Evolutionary conservation across 1,140 invertebrate genomes (phyloP), one percentile per base, ranked within the genome.

Genomic region (Luehdorfia chinensis): DNA sequence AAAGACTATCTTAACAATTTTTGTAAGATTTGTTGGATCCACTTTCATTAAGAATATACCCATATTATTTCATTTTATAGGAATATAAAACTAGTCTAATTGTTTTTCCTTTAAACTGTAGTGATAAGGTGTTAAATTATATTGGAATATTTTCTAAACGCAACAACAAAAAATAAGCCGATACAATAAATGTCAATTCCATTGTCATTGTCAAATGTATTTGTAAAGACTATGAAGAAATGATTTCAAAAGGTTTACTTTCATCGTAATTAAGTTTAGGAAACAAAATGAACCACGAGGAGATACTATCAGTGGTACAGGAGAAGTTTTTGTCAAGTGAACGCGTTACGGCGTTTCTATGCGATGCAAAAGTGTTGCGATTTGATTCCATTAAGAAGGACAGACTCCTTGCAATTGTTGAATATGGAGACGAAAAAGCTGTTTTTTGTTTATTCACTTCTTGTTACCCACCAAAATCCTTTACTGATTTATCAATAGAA

Each of bases 401-500:
- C 50, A 66, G 85, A 49, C 70, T 88, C 12, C 54, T 88, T 28
- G 79, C 79, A n/a, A 79, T 88, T 27, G 84, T 88, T 8, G 77
- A 87, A 50, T 83, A 77, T 55, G 77, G 75, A 45, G 84, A 87
- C 34, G 85, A 87, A 66, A 87, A 87, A 66, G 84, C 84, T 15
- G 75, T 88, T 43, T 87, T 88, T 58, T 84, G 79, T 67, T 75
- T 86, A 52, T 75, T 79, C 48, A 80, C 81, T 19, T 84, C 83
- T 44, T 79, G 76, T 48, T 81, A 78, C 56, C 90, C 90, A 57
- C 92, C 92, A 6, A 88, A 88, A 75, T 89, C 89, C 14, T 90
- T 92, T 48, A 90, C 90, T 12, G 93, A 94, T 79, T 78, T 94
- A 52, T 90, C 90, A 4, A 89, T 94, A 66, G 93, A 94, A 80